Evolutionary conservation across 1,140 invertebrate species (phyloP).

Genomic region (Oedothorax gibbosus): DNA sequence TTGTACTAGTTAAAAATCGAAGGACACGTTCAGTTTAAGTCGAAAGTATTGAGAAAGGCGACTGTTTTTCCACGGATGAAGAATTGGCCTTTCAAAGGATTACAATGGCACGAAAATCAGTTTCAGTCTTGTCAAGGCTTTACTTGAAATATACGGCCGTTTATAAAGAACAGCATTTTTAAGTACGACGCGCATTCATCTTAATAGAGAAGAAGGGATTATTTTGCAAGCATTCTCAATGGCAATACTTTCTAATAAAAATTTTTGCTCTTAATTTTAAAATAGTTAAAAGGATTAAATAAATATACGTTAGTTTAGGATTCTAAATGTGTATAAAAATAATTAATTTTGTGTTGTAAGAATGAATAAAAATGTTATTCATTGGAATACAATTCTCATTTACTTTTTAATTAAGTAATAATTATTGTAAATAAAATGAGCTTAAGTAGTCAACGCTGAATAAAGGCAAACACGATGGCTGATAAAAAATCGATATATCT

Average conservation of each 20-base stretch:
- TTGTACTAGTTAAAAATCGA: conserved; percentile 17
- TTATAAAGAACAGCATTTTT: conserved; percentile 51
- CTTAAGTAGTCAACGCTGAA: too few species aligned
- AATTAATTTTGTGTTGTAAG: background rate
- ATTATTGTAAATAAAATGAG: too few species aligned
- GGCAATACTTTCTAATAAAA: too few species aligned
- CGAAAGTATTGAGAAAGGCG: conserved; percentile 17
- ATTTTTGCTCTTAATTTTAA: too few species aligned
- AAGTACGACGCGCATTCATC: conserved; percentile 30
- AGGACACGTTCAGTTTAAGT: conserved; percentile 29
- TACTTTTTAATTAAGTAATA: background rate
- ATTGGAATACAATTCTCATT: conserved; percentile 1
- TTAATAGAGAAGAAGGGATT: background rate
- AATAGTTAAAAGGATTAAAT: background rate
- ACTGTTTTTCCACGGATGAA: conserved; percentile 52
- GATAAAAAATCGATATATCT: too few species aligned
- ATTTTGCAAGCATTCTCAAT: too few species aligned
- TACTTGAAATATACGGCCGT: conserved; percentile 46
- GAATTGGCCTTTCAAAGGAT: conserved; percentile 47
- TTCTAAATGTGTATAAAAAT: background rate
- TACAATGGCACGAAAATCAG: conserved; percentile 54
- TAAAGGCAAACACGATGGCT: too few species aligned
- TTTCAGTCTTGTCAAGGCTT: conserved; percentile 45
- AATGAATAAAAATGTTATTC: background rate
- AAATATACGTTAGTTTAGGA: background rate